Evolutionary conservation across 2,797 vertebrate genomes (phyloP).

Genomic region (Botia kubotai): DNA sequence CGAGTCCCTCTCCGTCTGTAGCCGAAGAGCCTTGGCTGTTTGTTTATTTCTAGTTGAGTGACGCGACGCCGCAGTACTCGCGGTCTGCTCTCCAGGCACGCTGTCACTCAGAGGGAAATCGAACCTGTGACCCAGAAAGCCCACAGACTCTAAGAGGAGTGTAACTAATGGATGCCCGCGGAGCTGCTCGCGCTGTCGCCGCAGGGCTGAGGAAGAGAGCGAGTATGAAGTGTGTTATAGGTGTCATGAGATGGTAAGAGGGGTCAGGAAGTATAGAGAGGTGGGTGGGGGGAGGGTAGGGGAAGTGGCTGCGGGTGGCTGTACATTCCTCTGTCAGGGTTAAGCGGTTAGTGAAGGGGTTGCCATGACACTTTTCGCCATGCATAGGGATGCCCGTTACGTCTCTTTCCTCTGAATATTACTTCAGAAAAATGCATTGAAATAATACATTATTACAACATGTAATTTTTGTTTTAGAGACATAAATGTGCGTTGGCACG

Average conservation of each 20-base stretch:
- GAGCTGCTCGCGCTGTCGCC: constrained; percentile 23
- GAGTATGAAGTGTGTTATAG: constrained; percentile 45
- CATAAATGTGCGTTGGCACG: too few species aligned
- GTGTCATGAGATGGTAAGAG: constrained; percentile 47
- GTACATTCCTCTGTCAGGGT: constrained; percentile 26
- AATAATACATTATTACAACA: too few species aligned
- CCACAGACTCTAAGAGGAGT: constrained; percentile 49
- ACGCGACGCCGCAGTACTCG: constrained; percentile 32
- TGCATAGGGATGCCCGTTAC: neutral
- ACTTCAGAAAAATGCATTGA: too few species aligned
- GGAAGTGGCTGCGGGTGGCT: neutral
- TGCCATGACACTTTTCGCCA: constrained; percentile 7
- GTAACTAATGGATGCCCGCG: constrained; percentile 47
- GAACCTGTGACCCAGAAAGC: constrained; percentile 45
- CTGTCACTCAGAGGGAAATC: constrained; percentile 49
- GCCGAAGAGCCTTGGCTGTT: constrained; percentile 30
- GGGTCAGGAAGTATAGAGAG: constrained; percentile 38
- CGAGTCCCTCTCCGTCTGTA: constrained; percentile 25
- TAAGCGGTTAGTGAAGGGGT: constrained; percentile 38
- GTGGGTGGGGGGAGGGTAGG: neutral
- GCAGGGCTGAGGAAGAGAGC: constrained; percentile 24
- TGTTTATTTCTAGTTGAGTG: constrained; percentile 50
- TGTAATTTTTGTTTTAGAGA: too few species aligned
- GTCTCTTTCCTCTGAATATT: too few species aligned
- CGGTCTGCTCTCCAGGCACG: constrained; percentile 34